These are phyloP conservation scores for Drosophila hydei DNA, from an alignment of 1,140 invertebrate species.

Conservation along the genomic window DNA sequence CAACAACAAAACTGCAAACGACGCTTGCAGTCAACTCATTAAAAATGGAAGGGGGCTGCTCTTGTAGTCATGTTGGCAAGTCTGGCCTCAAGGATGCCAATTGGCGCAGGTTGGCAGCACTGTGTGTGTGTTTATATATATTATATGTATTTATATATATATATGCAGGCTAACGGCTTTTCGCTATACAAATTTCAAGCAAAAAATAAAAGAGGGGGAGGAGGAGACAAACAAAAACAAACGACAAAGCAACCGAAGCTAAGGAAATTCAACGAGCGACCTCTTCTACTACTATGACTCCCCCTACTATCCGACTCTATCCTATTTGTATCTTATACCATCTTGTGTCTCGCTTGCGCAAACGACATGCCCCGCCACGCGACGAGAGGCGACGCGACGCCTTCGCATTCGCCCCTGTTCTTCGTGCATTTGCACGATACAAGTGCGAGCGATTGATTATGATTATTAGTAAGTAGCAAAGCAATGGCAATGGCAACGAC, in stretches of 20 bases:
- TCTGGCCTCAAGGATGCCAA: slow-evolving; percentile 64
- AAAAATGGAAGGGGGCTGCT: slow-evolving; percentile 15
- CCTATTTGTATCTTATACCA: slow-evolving; percentile 21
- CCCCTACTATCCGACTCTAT: neutral
- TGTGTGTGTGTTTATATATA: slow-evolving; percentile 15
- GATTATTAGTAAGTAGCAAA: slow-evolving; percentile 76
- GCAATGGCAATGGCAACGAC: slow-evolving; percentile 22
- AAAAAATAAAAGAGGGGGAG: slow-evolving; percentile 35
- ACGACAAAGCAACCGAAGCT: slow-evolving; percentile 67
- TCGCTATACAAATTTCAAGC: slow-evolving; percentile 43
- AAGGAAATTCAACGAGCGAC: slow-evolving; percentile 51
- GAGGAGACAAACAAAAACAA: slow-evolving; percentile 68
- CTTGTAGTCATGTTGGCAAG: slow-evolving; percentile 37
- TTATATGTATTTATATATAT: slow-evolving; percentile 39
- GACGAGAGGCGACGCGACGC: slow-evolving; percentile 26
- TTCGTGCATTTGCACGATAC: slow-evolving; percentile 63
- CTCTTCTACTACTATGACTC: slow-evolving; percentile 28
- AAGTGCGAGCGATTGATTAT: slow-evolving; percentile 82
- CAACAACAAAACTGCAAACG: slow-evolving; percentile 40
- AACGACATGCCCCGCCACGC: slow-evolving; percentile 14
- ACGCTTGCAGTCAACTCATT: slow-evolving; percentile 8
- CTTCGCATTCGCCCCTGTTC: slow-evolving; percentile 23
- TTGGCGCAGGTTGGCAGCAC: slow-evolving; percentile 58
- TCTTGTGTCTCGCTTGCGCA: slow-evolving; percentile 34
- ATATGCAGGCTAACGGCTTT: slow-evolving; percentile 64